Conservation (phyloP, 2,113 vertebrate genomes). For the Chiloscyllium plagiosum region DNA sequence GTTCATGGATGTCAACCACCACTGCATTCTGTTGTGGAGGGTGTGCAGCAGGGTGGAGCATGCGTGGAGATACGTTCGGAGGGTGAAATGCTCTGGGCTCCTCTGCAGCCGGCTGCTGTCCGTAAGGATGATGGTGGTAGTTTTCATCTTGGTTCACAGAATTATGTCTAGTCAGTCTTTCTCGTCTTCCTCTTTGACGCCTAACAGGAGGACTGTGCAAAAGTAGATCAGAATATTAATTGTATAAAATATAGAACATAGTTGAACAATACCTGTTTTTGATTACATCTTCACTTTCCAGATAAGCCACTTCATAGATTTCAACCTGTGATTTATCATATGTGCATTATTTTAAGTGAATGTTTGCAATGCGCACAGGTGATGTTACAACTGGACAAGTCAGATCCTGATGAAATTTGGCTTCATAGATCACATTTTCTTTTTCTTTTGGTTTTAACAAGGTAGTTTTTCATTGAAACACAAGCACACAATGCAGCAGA, state of each 20-base stretch:
- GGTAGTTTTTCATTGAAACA: too few species aligned
- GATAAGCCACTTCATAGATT: not conserved
- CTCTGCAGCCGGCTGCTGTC: slow-evolving; percentile 77
- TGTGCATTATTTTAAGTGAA: not conserved
- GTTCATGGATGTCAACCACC: slow-evolving; percentile 90
- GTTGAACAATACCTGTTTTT: not conserved
- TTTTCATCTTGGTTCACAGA: slow-evolving; percentile 83
- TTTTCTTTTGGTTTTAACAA: too few species aligned
- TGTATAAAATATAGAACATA: not conserved
- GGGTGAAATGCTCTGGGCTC: slow-evolving; percentile 90
- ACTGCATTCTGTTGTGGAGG: slow-evolving; percentile 84
- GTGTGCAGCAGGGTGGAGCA: slow-evolving; percentile 83
- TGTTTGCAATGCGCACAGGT: too few species aligned
- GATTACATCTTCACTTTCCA: not conserved
- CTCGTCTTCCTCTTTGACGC: slow-evolving; percentile 82
- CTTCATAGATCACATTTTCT: too few species aligned
- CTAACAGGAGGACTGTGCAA: slow-evolving; percentile 75
- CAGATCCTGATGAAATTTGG: too few species aligned
- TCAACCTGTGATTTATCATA: not conserved
- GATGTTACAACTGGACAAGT: too few species aligned
- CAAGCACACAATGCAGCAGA: too few species aligned
- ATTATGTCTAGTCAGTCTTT: slow-evolving; percentile 77
- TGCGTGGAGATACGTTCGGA: slow-evolving; percentile 79
- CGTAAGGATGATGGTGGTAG: slow-evolving; percentile 81
- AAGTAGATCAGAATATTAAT: not conserved